Conservation (phyloP, 2,113 vertebrate genomes). For the Platichthys flesus region DNA sequence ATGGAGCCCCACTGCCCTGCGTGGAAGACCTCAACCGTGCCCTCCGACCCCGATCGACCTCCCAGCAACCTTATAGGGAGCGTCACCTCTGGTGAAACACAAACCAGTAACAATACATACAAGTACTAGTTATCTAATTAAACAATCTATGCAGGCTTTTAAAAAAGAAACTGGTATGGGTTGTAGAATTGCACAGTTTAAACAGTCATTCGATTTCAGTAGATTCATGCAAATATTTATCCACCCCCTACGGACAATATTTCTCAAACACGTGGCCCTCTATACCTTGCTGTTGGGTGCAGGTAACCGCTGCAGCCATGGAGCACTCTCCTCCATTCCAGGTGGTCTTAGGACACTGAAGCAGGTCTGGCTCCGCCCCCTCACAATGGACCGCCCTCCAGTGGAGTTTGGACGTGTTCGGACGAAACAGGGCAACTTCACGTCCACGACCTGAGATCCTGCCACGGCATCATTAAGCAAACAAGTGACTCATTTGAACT, state of each 20-base stretch:
- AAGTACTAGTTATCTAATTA: not conserved
- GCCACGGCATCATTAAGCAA: slow-evolving; percentile 31
- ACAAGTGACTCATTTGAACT: not conserved
- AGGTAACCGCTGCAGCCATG: slow-evolving; percentile 86
- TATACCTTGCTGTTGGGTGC: slow-evolving; percentile 83
- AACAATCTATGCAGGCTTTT: not conserved
- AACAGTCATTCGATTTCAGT: not conserved
- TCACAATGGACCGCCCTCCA: slow-evolving; percentile 87
- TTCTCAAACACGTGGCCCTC: slow-evolving; percentile 12
- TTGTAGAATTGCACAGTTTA: not conserved
- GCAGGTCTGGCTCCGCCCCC: slow-evolving; percentile 88
- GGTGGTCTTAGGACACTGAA: slow-evolving; percentile 85
- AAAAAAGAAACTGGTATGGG: no score
- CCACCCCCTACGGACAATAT: not conserved
- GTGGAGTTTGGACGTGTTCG: slow-evolving; percentile 81
- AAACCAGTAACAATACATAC: not conserved
- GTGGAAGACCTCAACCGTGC: slow-evolving; percentile 92
- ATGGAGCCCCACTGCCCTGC: slow-evolving; percentile 95
- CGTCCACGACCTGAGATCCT: slow-evolving; percentile 86
- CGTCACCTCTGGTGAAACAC: slow-evolving; percentile 70
- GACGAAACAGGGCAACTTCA: slow-evolving; percentile 77
- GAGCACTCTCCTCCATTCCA: slow-evolving; percentile 86
- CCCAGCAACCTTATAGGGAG: slow-evolving; percentile 86
- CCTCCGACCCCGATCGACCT: slow-evolving; percentile 83
- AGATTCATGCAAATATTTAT: not conserved